Conservation (phyloP, 2,113 vertebrate genomes). For the Daphoenositta chrysoptera region DNA sequence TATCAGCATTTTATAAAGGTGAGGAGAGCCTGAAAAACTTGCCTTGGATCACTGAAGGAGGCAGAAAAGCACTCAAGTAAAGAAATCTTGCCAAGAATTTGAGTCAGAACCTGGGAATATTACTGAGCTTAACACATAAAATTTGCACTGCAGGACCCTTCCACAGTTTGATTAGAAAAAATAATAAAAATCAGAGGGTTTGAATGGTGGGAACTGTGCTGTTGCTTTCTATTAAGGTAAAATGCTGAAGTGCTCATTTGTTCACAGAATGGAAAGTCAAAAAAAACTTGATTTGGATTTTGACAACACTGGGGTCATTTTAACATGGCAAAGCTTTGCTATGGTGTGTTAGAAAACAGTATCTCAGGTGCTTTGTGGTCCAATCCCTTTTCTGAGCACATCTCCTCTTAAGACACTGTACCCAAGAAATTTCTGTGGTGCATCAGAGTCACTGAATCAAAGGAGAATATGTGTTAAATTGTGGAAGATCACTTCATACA, state of each 20-base stretch:
- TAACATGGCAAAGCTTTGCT: background rate
- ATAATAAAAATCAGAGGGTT: background rate
- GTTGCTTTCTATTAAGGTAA: background rate
- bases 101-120: background rate
- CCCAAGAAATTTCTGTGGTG: background rate
- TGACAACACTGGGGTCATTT: background rate
- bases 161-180: background rate
- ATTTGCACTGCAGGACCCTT: background rate
- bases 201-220: background rate
- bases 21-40: background rate
- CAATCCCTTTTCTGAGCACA: background rate
- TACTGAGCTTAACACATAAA: background rate
- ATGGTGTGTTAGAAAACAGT: accelerated
- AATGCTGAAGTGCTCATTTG: background rate
- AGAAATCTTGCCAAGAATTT: background rate
- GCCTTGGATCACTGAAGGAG: background rate
- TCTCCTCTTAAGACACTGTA: background rate
- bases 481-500: background rate
- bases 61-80: background rate
- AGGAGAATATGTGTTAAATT: background rate
- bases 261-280: background rate
- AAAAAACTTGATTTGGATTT: background rate
- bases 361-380: background rate
- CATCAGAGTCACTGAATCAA: background rate
- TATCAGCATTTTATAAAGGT: background rate